Evolutionary conservation across 2,797 vertebrate genomes (phyloP), one percentile per base, ranked within the genome.

Genomic region (Erpetoichthys calabaricus): DNA sequence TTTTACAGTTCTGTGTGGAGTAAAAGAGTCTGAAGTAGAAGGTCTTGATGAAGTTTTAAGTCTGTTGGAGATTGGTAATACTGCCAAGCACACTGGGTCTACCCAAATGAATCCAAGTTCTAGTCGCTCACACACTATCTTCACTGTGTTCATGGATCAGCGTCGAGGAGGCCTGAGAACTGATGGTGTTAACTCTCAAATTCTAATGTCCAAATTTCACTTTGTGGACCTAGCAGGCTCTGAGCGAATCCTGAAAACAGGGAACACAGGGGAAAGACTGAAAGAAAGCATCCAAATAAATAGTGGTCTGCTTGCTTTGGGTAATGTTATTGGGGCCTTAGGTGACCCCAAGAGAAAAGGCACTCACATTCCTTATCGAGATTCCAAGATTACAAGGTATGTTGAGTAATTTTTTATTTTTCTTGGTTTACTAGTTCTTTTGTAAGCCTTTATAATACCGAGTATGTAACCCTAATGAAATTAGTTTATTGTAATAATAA

Each of bases 221-320:
- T 98, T 99, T 54, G 96, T 99, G 63, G 94, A 99, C 70, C 70
- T 99, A 65, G 96, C 96, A 0, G 96, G 96, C 59, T 99, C 96
- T 0, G 96, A 99, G 70, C 83, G 96, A 47, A 90, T 98, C 60
- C 76, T 98, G 63, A 90, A 83, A 79, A 94, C 90, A 0, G 94
- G 94, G 46, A 96, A 94, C 80, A 89, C 89, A 0, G 93, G 92
- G 5, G 96, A 98, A 69, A 83, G 92, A 67, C 82, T 99, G 57
- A 93, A 88, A 65, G 96, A 99, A 81, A 97, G 92, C 64, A 96
- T 97, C 68, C 94, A 95, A 79, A 99, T 98, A 65, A 99, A 99
- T 75, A 90, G 91, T 5, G 90, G 95, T 25, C 89, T 99, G 60
- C 72, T 99, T 66, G 92, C 93, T 0, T 81, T 99, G 62, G 91